A percentile compares a stretch with the other conserved stretches of the same genome.
phyloP scores from a whole-genome alignment of 2,113 vertebrate genomes.

The Malurus elegans region DNA sequence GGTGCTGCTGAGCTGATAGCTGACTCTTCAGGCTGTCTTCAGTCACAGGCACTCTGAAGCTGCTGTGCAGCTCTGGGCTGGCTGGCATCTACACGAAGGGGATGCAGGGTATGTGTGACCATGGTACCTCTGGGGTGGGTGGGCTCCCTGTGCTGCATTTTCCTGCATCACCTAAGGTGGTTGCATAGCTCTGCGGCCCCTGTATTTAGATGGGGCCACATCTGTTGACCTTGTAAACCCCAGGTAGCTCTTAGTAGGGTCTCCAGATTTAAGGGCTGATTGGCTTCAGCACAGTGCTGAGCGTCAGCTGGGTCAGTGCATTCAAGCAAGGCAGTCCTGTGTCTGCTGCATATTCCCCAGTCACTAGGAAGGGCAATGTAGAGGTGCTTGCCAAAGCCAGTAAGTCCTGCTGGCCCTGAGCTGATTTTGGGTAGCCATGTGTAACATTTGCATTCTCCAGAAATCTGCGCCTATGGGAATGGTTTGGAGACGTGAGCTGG shows the following conservation, averaged over 20 bases:
- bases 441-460: neutral
- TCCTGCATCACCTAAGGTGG: neutral
- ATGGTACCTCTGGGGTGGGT: neutral
- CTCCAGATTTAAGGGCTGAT: neutral
- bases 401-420: neutral
- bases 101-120: neutral
- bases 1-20: neutral
- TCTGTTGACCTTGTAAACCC: neutral
- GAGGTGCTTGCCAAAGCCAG: neutral
- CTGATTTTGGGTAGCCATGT: constrained; percentile 14
- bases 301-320: neutral
- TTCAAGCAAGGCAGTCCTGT: neutral
- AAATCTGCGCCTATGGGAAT: rapidly evolving
- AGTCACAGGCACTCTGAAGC: neutral
- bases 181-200: neutral
- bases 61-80: neutral
- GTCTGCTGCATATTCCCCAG: neutral
- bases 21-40: neutral
- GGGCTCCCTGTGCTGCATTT: neutral
- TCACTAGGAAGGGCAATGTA: neutral
- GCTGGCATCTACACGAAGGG: neutral
- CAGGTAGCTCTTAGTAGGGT: neutral
- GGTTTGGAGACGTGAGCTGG: neutral
- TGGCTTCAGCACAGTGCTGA: neutral
- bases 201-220: neutral